These are phyloP conservation scores for Odontocolon sp. DNA, from an alignment of 2,888 invertebrate species.

Conservation along the genomic window DNA sequence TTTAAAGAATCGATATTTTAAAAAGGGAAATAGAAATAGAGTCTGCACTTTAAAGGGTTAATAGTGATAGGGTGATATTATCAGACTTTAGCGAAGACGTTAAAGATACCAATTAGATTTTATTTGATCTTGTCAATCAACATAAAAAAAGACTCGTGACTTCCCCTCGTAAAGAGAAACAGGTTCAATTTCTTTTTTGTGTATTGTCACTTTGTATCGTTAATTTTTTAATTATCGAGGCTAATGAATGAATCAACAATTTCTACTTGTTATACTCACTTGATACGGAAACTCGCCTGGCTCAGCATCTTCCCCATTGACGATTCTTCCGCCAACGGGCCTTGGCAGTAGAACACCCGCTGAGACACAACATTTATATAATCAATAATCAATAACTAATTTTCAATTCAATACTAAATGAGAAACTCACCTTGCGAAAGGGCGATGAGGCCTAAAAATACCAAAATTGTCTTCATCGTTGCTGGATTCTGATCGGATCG, in stretches of 20 bases:
- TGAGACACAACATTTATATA: background rate
- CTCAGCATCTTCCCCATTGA: conserved; percentile 66
- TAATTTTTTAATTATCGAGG: background rate
- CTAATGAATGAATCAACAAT: background rate
- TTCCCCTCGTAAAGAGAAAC: too few species aligned
- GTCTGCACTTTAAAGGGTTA: too few species aligned
- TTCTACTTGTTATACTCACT: conserved; percentile 61
- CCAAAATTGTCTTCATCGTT: conserved; percentile 50
- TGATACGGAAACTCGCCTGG: conserved; percentile 73
- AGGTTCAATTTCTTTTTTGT: background rate
- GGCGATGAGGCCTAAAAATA: conserved; percentile 39
- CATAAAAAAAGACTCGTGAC: too few species aligned
- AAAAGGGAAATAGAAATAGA: too few species aligned
- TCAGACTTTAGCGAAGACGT: too few species aligned
- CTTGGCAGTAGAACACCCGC: conserved; percentile 43
- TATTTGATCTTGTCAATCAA: too few species aligned
- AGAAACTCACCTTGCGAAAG: conserved; percentile 39
- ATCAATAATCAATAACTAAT: background rate
- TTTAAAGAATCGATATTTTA: too few species aligned
- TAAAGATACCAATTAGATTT: too few species aligned
- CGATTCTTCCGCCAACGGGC: conserved; percentile 35
- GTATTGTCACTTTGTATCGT: background rate
- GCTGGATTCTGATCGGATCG: background rate
- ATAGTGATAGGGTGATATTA: too few species aligned
- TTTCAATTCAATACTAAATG: background rate